Conservation (phyloP, 2,797 vertebrate species). For the Mormyrops attenuatus region DNA sequence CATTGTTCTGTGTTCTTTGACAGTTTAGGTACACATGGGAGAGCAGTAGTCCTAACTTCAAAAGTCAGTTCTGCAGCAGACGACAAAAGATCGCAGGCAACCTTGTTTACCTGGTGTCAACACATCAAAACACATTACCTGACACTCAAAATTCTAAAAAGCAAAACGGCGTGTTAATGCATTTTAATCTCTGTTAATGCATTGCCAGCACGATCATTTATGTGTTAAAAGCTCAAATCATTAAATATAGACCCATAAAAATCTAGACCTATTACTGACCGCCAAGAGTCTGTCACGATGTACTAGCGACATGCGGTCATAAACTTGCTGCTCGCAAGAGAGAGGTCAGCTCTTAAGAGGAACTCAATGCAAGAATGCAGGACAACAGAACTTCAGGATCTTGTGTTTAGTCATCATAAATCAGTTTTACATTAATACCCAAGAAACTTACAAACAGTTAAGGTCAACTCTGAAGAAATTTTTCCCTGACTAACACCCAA, state of each 20-base stretch:
- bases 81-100: not conserved
- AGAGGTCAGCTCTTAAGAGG: not conserved
- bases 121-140: not conserved
- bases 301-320: not conserved
- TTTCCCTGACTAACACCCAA: not conserved
- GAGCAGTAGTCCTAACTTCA: not conserved
- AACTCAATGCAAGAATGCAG: not conserved
- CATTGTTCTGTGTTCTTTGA: slow-evolving; percentile 21
- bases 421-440: not conserved
- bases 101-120: not conserved
- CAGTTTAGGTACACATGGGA: not conserved
- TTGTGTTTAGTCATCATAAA: not conserved
- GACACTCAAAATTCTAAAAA: not conserved
- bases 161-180: not conserved
- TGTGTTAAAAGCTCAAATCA: not conserved
- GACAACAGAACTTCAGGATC: not conserved
- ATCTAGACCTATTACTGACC: not conserved
- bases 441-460: not conserved
- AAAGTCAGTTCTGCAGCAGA: not conserved
- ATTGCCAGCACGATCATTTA: not conserved
- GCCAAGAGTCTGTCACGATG: not conserved
- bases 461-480: not conserved
- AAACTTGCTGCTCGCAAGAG: not conserved
- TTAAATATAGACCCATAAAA: not conserved
- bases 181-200: slow-evolving; percentile 10